Percentiles rank a stretch among this genome's conserved stretches.
Evolutionary conservation across 2,888 invertebrate genomes (phyloP).

Genomic region (Agrochola lychnidis): DNA sequence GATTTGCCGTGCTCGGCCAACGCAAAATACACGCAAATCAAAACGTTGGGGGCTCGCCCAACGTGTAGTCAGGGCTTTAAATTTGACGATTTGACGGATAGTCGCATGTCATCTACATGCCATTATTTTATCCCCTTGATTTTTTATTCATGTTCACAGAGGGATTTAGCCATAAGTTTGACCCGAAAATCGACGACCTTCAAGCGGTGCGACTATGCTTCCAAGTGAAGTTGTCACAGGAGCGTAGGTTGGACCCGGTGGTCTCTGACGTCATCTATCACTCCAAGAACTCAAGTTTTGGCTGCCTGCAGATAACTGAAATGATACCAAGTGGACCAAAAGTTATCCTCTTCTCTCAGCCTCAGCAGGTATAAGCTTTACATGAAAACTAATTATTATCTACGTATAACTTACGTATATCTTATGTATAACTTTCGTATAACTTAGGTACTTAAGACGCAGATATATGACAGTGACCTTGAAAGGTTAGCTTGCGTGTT

Average conservation of each 20-base stretch:
- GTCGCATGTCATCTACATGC: no score
- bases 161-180: neutral
- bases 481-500: no score
- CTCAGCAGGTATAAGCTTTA: neutral
- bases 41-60: no score
- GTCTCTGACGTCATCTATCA: slow-evolving; percentile 15
- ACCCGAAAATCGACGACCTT: neutral
- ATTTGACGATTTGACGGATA: no score
- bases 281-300: neutral
- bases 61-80: no score
- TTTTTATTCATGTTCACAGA: slow-evolving; percentile 7
- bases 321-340: neutral
- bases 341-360: neutral
- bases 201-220: slow-evolving; percentile 24
- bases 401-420: neutral
- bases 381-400: neutral
- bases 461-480: no score
- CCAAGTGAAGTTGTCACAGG: neutral
- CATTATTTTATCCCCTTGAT: no score
- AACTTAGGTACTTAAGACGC: no score
- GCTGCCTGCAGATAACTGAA: neutral
- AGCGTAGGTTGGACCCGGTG: neutral
- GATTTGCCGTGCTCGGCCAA: no score
- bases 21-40: no score
- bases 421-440: no score